A percentile compares a stretch with the other conserved stretches of the same genome.
These are phyloP conservation scores for Ceriagrion tenellum DNA, from an alignment of 2,888 invertebrate species.

Conservation along the genomic window DNA sequence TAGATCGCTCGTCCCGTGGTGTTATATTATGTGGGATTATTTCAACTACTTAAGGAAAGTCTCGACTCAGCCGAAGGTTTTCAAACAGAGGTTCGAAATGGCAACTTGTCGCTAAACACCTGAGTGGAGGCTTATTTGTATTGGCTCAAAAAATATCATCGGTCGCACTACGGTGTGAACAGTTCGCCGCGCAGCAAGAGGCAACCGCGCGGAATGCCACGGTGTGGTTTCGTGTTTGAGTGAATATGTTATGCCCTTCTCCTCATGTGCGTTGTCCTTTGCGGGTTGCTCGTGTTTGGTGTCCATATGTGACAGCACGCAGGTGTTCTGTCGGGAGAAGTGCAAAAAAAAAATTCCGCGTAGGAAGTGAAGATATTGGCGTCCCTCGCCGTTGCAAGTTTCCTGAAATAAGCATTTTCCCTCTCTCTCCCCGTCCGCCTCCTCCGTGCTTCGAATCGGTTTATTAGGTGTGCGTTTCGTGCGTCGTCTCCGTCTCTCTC, in stretches of 20 bases:
- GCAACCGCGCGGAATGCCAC: not conserved
- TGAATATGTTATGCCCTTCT: too few species aligned
- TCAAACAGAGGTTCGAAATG: too few species aligned
- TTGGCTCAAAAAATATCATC: too few species aligned
- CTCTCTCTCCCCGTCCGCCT: not conserved
- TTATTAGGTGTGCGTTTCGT: not conserved
- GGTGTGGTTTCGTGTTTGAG: not conserved
- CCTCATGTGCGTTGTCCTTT: not conserved
- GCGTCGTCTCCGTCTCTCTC: too few species aligned
- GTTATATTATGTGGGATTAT: too few species aligned
- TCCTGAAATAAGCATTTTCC: not conserved
- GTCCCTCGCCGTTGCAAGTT: not conserved
- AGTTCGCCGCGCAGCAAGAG: not conserved
- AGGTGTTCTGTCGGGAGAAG: not conserved
- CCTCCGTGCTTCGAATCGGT: conserved; percentile 11
- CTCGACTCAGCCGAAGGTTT: too few species aligned
- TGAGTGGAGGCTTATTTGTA: too few species aligned
- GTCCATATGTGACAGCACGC: not conserved
- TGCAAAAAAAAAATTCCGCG: not conserved
- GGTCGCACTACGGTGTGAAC: too few species aligned
- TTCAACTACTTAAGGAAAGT: too few species aligned
- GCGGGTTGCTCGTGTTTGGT: not conserved
- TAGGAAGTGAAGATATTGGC: not conserved
- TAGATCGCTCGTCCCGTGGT: too few species aligned
- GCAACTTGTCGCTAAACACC: too few species aligned